Evolutionary conservation across 2,888 invertebrate species (phyloP), one percentile per base, ranked within the genome.

Genomic region (Argynnis bischoffii): DNA sequence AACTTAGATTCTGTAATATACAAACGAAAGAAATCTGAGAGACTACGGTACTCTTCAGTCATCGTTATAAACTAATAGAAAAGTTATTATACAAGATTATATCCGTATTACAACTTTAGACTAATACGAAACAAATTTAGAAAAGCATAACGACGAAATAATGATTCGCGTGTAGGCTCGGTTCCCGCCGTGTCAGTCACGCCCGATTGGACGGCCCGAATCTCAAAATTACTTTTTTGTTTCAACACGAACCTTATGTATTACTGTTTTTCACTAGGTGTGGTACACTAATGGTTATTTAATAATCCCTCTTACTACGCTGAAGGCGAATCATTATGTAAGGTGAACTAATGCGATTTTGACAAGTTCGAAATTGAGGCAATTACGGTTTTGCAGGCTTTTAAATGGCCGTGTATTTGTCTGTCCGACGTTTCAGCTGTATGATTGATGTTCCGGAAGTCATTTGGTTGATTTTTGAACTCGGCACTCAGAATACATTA

Each of bases 281-380:
- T 89, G 90, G 88, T 83, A 72, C 82, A 77, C 88, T 92, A 92
- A 92, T 91, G 92, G 78, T 82, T 89, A 91, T 92, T 92, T 92
- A 92, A 92, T 92, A 91, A 92, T 91, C 87, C 87, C 83, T 80
- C 78, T 79, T 82, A 90, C 90, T 89, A 81, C 84, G 87, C 87
- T 86, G 81, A 86, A 86, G 89, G 87, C 89, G 79, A 78, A 79
- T 81, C 86, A 88, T 88, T 85, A 84, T 76, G 81, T 82, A 81
- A 85, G 84, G 84, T 81, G 81, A 83, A 85, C 89, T 92, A 92
- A 92, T 92, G 90, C 85, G 88, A 87, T 91, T 92, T 92, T 92
- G 91, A 92, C 92, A 92, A 91, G 92, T 91, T 89, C 83, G 83
- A 86, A 91, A 92, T 92, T 90, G 87, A 86, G 81, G 89, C 85